A percentile compares a stretch with the other conserved stretches of the same genome.
Evolutionary conservation across 2,113 vertebrate genomes (phyloP).

Genomic region (Nerophis lumbriciformis): DNA sequence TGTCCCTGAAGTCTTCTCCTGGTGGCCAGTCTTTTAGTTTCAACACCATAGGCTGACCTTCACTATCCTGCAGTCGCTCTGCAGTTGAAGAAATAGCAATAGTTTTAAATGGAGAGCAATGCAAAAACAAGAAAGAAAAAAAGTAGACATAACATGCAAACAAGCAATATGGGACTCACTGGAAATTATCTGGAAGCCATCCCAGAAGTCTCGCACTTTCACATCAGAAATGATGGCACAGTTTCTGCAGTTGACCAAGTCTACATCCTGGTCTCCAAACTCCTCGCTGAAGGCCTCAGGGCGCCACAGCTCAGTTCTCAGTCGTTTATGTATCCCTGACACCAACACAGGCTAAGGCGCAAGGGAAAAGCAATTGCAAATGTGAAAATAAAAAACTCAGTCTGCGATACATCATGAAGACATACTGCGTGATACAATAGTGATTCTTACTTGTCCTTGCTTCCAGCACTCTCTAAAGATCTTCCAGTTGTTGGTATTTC

Average conservation of each 20-base stretch:
- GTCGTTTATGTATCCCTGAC: constrained; percentile 92
- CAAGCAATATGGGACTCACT: constrained; percentile 73
- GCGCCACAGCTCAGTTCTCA: constrained; percentile 85
- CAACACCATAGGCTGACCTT: constrained; percentile 93
- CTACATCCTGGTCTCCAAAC: constrained; percentile 98
- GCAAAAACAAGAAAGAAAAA: background rate
- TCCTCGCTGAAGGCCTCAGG: constrained; percentile 95
- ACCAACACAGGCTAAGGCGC: constrained; percentile 89
- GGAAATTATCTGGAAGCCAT: constrained; percentile 93
- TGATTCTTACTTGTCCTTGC: constrained; percentile 88
- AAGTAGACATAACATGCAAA: background rate
- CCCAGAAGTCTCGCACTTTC: constrained; percentile 99
- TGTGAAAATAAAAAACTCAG: background rate
- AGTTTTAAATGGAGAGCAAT: background rate
- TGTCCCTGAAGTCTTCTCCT: constrained; percentile 97
- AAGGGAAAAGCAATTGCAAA: background rate
- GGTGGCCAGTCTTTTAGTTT: constrained; percentile 99
- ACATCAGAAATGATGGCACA: constrained; percentile 97
- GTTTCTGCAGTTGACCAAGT: constrained; percentile 97
- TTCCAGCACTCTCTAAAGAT: constrained; percentile 99
- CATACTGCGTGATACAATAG: background rate
- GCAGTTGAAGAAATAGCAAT: constrained; percentile 30
- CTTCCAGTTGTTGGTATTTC: constrained; percentile 98
- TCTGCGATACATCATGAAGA: background rate
- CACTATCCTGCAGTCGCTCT: constrained; percentile 87